These are phyloP conservation scores for Ceratothoa steindachneri DNA, from an alignment of 2,888 invertebrate species.

Conservation along the genomic window DNA sequence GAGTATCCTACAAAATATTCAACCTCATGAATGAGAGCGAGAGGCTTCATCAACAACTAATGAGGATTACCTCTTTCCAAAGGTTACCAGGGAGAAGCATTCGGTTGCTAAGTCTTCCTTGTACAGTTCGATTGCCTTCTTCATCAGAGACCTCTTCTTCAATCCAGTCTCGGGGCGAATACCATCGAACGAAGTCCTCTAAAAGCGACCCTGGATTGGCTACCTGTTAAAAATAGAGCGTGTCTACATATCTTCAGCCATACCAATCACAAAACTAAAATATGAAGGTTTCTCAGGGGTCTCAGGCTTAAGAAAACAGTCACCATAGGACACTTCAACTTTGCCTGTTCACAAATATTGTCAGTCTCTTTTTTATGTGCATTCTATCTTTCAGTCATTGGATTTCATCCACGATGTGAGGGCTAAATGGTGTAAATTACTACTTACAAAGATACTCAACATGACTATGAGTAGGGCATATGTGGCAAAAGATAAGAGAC, in stretches of 20 bases:
- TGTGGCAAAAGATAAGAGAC: no score
- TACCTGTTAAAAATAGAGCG: constrained; percentile 57
- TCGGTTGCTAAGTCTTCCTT: constrained; percentile 65
- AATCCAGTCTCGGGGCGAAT: constrained; percentile 93
- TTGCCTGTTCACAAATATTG: no score
- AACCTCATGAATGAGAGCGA: no score
- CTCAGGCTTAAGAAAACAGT: neutral
- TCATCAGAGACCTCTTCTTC: constrained; percentile 49
- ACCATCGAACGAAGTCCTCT: constrained; percentile 97
- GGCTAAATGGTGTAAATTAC: no score
- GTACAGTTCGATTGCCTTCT: constrained; percentile 19
- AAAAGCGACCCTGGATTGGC: constrained; percentile 88
- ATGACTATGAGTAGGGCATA: no score
- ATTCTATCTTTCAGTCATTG: no score
- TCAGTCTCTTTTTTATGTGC: no score
- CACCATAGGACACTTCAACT: neutral
- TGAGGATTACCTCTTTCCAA: constrained; percentile 51
- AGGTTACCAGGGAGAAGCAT: constrained; percentile 62
- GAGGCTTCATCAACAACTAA: no score
- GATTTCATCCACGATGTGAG: no score
- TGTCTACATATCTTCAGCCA: neutral
- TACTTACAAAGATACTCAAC: no score
- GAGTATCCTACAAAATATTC: no score
- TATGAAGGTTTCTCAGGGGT: neutral
- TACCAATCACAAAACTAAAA: no score